These are phyloP conservation scores for Colletes gigas DNA, from an alignment of 1,140 invertebrate genomes.

Conservation along the genomic window DNA sequence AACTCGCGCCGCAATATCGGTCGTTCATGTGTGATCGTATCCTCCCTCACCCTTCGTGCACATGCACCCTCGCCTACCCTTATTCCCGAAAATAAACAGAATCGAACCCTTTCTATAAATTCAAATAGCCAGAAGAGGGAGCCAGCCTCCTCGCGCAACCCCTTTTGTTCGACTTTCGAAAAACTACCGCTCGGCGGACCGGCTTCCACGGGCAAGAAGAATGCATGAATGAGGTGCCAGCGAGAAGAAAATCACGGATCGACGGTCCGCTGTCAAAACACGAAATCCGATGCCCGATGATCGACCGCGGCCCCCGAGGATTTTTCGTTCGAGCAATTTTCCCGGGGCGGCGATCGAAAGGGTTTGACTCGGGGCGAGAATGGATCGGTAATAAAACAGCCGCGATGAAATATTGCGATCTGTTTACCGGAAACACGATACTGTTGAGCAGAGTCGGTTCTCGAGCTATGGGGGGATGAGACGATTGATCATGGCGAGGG, in stretches of 20 bases:
- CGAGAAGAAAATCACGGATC: conserved; percentile 66
- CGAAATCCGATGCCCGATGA: conserved; percentile 72
- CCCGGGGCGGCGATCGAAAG: conserved; percentile 9
- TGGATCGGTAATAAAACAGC: conserved; percentile 36
- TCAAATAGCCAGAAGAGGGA: conserved; percentile 69
- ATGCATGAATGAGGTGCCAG: neutral
- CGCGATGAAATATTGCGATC: conserved; percentile 43
- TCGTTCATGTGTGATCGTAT: conserved; percentile 43
- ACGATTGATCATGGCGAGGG: conserved; percentile 24
- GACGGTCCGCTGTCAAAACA: conserved; percentile 78
- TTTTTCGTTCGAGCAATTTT: conserved; percentile 56
- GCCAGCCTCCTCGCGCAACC: conserved; percentile 32
- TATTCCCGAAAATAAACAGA: conserved; percentile 75
- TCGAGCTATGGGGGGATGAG: neutral
- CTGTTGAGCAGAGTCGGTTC: conserved; percentile 25
- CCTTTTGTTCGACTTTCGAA: conserved; percentile 58
- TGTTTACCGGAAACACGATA: conserved; percentile 44
- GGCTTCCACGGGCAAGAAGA: too few species aligned
- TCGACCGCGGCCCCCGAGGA: conserved; percentile 28
- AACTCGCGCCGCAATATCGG: conserved; percentile 47
- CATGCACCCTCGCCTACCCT: conserved; percentile 28
- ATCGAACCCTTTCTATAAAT: conserved; percentile 76
- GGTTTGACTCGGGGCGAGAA: conserved; percentile 23
- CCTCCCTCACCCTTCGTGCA: conserved; percentile 24
- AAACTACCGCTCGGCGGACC: conserved; percentile 54